Evolutionary conservation across 2,797 vertebrate genomes (phyloP).

Genomic region (Otolemur crassicaudatus): DNA sequence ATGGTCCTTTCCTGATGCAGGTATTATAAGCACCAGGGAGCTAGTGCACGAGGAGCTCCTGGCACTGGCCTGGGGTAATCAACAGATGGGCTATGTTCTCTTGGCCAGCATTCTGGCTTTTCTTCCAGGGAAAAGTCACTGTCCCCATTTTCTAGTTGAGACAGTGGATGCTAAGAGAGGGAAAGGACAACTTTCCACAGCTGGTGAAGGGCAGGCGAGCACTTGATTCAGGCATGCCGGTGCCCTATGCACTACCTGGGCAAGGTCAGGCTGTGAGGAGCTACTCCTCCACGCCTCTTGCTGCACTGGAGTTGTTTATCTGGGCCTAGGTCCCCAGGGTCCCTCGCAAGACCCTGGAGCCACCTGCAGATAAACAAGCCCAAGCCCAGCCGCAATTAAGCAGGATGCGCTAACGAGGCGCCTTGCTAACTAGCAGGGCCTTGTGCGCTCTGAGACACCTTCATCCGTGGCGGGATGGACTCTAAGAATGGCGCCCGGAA

Average conservation of each 20-base stretch:
- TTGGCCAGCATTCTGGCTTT: neutral
- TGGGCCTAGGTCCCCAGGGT: slow-evolving; percentile 30
- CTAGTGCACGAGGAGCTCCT: neutral
- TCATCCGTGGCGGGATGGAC: no score
- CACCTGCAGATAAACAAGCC: slow-evolving; percentile 35
- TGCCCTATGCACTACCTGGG: rapidly evolving
- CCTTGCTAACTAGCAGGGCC: neutral
- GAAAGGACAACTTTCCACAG: neutral
- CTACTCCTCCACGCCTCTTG: rapidly evolving
- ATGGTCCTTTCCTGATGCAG: neutral
- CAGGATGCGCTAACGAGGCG: slow-evolving; percentile 7
- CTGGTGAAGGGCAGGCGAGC: neutral
- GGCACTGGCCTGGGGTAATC: neutral
- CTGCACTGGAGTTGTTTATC: slow-evolving; percentile 30
- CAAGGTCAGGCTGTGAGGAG: neutral
- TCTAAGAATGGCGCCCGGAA: neutral
- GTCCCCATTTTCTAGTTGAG: neutral
- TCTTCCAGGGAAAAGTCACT: neutral
- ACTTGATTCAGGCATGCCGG: neutral
- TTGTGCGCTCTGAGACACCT: neutral
- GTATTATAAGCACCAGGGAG: neutral
- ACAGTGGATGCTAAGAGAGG: neutral
- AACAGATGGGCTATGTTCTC: neutral
- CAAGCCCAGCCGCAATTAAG: slow-evolving; percentile 23
- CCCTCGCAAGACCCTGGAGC: neutral